Percentiles rank a stretch among this genome's conserved stretches.
phyloP scores from a whole-genome alignment of 2,797 vertebrate genomes.

The Apogon talboti region DNA sequence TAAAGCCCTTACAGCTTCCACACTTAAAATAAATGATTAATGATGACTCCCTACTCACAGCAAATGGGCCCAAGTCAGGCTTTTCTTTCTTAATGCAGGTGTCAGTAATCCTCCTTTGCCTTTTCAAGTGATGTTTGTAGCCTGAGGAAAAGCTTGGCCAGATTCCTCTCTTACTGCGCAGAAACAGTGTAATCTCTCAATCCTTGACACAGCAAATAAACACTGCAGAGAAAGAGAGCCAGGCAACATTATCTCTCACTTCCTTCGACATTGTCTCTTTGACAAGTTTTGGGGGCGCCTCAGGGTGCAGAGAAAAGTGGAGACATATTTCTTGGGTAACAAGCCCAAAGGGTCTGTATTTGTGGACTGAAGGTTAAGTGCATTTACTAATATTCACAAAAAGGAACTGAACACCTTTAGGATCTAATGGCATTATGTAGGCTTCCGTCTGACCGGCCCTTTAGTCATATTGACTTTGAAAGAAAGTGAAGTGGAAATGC shows the following conservation, averaged over 20 bases:
- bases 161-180: constrained; percentile 80
- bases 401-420: constrained; percentile 75
- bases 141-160: constrained; percentile 84
- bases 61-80: constrained; percentile 76
- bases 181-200: constrained; percentile 89
- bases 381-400: constrained; percentile 72
- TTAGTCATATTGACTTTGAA: constrained; percentile 30
- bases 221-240: constrained; percentile 77
- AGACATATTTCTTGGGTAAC: constrained; percentile 78
- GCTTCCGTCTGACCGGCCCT: constrained; percentile 60
- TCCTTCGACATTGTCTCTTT: constrained; percentile 85
- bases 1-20: constrained; percentile 50
- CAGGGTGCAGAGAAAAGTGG: constrained; percentile 63
- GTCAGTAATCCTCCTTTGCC: constrained; percentile 80
- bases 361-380: constrained; percentile 83
- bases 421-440: constrained; percentile 53
- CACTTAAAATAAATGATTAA: constrained; percentile 80
- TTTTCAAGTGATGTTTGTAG: constrained; percentile 80
- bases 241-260: constrained; percentile 87
- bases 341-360: constrained; percentile 69
- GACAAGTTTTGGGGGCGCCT: constrained; percentile 80
- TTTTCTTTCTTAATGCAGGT: constrained; percentile 80
- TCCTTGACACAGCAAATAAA: constrained; percentile 90
- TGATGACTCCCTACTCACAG: constrained; percentile 68
- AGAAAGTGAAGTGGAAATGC: constrained; percentile 6